Evolutionary conservation across 2,113 vertebrate genomes (phyloP), one percentile per base, ranked within the genome.

Genomic region (Lampris megalopsis): DNA sequence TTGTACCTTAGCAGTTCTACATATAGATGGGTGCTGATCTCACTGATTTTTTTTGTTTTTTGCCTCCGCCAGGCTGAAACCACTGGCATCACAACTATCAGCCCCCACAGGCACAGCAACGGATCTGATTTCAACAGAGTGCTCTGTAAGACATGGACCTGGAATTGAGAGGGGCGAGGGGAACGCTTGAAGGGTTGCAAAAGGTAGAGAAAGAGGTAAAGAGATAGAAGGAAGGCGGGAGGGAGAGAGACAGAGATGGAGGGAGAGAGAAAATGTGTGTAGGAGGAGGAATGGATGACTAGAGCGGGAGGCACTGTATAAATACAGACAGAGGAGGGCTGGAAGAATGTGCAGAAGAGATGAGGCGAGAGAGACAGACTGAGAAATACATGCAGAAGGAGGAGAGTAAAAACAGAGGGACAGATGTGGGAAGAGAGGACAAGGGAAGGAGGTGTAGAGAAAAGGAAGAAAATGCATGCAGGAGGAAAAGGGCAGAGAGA

Each of bases 71-170:
- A 63, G 71, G 67, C 72, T 84, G 82, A 88, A 91, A 89, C 82
- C 82, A 74, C 73, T 81, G 82, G 81, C 86, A 88, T 86, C 78
- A 58, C 13, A 38, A 83, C 67, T 57, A 79, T 89, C 82, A 37
- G 71, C 76, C 85, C 85, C 83, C 68, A 79, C 81, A 82, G 85
- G 82, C 75, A 82, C 73, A 11, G 75, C 53, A 75, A 86, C 79
- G 59, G 90, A 86, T 88, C 82, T 6, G 66, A 87, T 91, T 88
- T 91, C 85, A 71, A 79, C 79, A 82, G 45, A 63, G 77, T n/a
- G 70, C 77, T 57, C 63, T 49, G 70, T 80, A 81, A 62, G 65
- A 84, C 67, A 50, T 71, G 75, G 75, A 74, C 67, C 54, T 71
- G 75, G 75, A 74, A 79, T 60, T 69, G 57, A 71, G 60, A 49